These are phyloP conservation scores for Thamnaconus septentrionalis DNA, from an alignment of 2,113 vertebrate genomes.

Conservation along the genomic window DNA sequence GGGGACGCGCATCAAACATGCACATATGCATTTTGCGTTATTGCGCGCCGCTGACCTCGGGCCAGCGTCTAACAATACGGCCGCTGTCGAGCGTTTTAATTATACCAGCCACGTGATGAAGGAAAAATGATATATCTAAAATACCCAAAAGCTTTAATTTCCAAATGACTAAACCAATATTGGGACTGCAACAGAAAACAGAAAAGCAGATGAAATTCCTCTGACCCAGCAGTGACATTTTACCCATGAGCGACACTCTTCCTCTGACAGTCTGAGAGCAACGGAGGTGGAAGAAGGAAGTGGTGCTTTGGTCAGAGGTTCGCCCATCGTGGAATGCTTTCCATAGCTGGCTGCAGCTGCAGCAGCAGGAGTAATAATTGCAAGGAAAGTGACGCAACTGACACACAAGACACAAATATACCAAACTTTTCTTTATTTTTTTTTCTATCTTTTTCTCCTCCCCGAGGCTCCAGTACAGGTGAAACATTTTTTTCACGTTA, in stretches of 20 bases:
- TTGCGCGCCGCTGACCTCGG: not conserved
- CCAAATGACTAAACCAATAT: too few relatives aligned
- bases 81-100: not conserved
- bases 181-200: too few relatives aligned
- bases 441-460: too few relatives aligned
- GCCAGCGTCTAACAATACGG: not conserved
- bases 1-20: not conserved
- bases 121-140: not conserved
- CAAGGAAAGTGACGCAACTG: too few relatives aligned
- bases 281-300: not conserved
- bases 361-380: not conserved
- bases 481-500: too few relatives aligned
- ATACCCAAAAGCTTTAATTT: not conserved
- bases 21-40: too few relatives aligned
- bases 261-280: not conserved
- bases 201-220: too few relatives aligned
- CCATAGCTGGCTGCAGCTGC: not conserved
- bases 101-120: not conserved
- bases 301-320: not conserved
- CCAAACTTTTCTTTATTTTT: too few relatives aligned
- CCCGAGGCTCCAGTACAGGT: too few relatives aligned
- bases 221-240: not conserved
- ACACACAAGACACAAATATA: too few relatives aligned
- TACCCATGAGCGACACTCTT: not conserved
- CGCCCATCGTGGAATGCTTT: constrained; percentile 2